Evolutionary conservation across 2,113 vertebrate species (phyloP).

Genomic region (Solenodon paradoxus): DNA sequence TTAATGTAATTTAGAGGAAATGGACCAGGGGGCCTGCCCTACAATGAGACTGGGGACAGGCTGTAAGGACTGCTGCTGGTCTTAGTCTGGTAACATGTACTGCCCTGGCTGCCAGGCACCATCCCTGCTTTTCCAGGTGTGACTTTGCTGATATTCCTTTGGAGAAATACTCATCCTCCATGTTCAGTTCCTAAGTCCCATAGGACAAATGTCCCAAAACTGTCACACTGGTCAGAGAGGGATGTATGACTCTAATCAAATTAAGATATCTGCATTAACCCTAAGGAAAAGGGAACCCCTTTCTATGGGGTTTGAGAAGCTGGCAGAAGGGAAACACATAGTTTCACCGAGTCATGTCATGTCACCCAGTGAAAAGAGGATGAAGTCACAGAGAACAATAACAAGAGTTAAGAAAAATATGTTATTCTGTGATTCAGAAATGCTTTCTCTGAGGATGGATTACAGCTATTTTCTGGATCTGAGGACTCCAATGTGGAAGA

Average conservation of each 20-base stretch:
- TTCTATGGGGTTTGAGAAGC: background rate
- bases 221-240: background rate
- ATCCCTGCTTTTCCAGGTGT: background rate
- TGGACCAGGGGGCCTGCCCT: background rate
- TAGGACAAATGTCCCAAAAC: background rate
- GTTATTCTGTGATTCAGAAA: background rate
- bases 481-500: background rate
- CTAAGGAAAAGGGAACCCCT: background rate
- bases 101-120: background rate
- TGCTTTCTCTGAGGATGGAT: background rate
- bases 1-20: background rate
- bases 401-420: background rate
- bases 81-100: rapidly evolving
- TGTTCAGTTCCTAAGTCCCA: background rate
- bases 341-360: background rate
- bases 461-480: background rate
- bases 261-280: background rate
- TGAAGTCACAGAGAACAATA: background rate
- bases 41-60: background rate
- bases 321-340: background rate
- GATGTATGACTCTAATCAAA: background rate
- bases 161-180: background rate
- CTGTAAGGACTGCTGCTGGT: background rate
- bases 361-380: background rate
- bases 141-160: background rate